A percentile compares a stretch with the other conserved stretches of the same genome.
Conservation (phyloP, 2,797 vertebrate species). For the Onychomys leucogaster region DNA sequence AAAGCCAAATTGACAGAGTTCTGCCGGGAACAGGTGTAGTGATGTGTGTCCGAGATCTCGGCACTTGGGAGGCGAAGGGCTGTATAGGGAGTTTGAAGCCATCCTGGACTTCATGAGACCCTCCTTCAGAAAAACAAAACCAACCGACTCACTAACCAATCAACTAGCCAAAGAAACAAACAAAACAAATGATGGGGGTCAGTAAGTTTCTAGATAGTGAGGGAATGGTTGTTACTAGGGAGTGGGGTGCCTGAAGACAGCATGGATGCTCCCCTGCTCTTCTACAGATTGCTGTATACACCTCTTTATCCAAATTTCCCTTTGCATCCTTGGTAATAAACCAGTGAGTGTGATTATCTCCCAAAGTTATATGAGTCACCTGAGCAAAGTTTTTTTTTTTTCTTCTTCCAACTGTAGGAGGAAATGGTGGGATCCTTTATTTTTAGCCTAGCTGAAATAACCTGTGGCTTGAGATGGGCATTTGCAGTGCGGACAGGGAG, state of each 20-base stretch:
- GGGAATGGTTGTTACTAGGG: neutral
- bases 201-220: neutral
- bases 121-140: neutral
- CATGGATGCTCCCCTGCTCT: no score
- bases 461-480: neutral
- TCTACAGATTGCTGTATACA: neutral
- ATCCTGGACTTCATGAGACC: neutral
- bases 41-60: no score
- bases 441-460: neutral
- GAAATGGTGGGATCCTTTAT: neutral
- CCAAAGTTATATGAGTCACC: neutral
- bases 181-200: no score
- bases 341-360: neutral
- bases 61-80: neutral
- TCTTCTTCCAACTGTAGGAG: neutral
- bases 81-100: neutral
- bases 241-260: neutral
- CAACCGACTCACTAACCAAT: neutral
- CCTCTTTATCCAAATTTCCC: neutral
- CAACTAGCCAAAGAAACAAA: neutral
- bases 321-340: neutral
- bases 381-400: neutral
- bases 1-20: neutral
- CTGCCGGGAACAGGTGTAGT: neutral
- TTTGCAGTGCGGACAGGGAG: no score